Conservation (phyloP, 2,888 invertebrate species). For the Nephrotoma flavescens region DNA sequence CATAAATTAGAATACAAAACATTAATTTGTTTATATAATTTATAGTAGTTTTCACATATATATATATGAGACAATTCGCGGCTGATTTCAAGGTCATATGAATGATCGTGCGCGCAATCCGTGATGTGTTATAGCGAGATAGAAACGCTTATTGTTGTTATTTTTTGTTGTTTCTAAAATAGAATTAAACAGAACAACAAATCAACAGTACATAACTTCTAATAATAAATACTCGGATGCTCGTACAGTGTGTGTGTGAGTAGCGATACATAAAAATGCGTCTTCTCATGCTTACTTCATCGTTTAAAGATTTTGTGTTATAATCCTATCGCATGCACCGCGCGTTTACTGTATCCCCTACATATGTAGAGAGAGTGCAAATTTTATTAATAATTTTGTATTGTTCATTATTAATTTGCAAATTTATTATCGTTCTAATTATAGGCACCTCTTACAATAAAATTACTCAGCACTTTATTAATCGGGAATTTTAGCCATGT, state of each 20-base stretch:
- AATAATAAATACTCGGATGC: not conserved
- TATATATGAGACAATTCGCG: not conserved
- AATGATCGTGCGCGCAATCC: not conserved
- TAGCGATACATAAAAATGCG: not conserved
- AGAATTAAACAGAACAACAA: not conserved
- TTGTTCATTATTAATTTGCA: not conserved
- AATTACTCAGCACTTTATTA: not conserved
- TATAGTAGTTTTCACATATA: not conserved
- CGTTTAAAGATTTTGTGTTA: not conserved
- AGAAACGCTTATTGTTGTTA: not conserved
- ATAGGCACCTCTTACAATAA: not conserved
- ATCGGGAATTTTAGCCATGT: not conserved
- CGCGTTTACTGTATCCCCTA: not conserved
- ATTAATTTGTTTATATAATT: not conserved
- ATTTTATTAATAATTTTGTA: not conserved
- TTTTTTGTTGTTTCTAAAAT: not conserved
- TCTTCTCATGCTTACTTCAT: not conserved
- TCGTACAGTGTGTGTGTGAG: not conserved
- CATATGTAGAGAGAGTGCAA: not conserved
- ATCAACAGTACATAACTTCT: not conserved
- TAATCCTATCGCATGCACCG: not conserved
- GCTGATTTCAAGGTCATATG: not conserved
- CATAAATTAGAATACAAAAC: not conserved
- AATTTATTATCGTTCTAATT: not conserved
- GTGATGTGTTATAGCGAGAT: not conserved